Percentiles rank a stretch among this genome's conserved stretches.
These are phyloP conservation scores for Scaptomyza parva DNA, from an alignment of 2,888 invertebrate genomes.

Conservation along the genomic window DNA sequence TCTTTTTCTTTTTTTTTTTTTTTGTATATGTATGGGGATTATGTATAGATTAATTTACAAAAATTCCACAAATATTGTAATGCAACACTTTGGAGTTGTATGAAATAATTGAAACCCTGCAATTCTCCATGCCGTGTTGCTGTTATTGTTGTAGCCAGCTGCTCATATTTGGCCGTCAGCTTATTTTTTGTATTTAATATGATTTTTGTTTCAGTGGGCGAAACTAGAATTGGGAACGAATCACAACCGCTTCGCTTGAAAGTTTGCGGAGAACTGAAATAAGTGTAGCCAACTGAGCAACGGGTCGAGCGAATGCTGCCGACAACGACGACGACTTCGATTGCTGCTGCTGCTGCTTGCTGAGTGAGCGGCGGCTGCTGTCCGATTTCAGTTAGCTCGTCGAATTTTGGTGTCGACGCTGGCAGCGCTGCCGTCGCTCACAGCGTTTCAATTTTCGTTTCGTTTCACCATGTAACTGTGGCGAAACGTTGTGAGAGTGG, in stretches of 20 bases:
- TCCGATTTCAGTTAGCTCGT: conserved; percentile 50
- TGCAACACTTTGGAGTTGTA: conserved; percentile 51
- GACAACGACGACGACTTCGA: conserved; percentile 26
- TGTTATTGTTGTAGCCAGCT: conserved; percentile 51
- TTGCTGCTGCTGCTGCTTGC: conserved; percentile 26
- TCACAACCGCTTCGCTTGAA: conserved; percentile 79
- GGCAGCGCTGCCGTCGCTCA: conserved; percentile 69
- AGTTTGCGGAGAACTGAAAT: conserved; percentile 80
- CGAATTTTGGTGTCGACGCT: conserved; percentile 57
- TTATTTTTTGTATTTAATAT: conserved; percentile 25
- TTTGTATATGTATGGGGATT: conserved; percentile 6
- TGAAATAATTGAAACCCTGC: conserved; percentile 57
- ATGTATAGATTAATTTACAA: conserved; percentile 31
- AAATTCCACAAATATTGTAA: conserved; percentile 37
- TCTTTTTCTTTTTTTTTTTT: conserved; percentile 33
- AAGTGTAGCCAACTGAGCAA: conserved; percentile 54
- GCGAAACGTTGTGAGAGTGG: conserved; percentile 42
- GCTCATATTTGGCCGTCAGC: conserved; percentile 52
- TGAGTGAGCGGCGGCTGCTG: conserved; percentile 41
- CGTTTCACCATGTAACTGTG: conserved; percentile 62
- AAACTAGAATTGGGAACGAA: conserved; percentile 52
- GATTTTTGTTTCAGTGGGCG: conserved; percentile 33
- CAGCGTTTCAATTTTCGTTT: conserved; percentile 76
- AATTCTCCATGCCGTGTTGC: conserved; percentile 43
- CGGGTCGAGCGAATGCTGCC: conserved; percentile 43